These are phyloP conservation scores for Serranus cabrilla DNA, from an alignment of 2,797 vertebrate species.

Conservation along the genomic window DNA sequence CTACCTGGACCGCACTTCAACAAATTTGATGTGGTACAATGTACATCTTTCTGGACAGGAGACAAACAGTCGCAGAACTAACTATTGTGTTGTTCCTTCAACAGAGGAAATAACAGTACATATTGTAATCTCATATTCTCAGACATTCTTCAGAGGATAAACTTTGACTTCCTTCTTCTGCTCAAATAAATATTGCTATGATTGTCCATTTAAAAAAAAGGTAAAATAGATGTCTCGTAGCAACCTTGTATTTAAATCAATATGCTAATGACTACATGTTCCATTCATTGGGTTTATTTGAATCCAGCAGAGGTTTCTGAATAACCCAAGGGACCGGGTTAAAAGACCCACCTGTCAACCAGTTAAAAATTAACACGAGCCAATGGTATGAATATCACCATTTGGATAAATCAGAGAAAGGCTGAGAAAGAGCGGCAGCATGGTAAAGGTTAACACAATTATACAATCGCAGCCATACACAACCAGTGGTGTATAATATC, in stretches of 20 bases:
- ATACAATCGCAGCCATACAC: conserved; percentile 39
- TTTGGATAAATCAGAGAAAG: conserved; percentile 36
- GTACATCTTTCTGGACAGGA: not conserved
- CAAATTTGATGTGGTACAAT: not conserved
- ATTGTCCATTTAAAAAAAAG: conserved; percentile 66
- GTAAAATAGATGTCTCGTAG: conserved; percentile 59
- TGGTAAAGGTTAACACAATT: conserved; percentile 75
- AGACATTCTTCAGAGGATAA: conserved; percentile 58
- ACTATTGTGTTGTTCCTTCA: conserved; percentile 2
- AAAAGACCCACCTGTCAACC: conserved; percentile 78
- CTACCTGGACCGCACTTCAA: too few relatives aligned
- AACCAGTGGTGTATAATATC: conserved; percentile 29
- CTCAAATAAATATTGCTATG: conserved; percentile 47
- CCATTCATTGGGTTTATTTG: conserved; percentile 79
- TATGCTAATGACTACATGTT: conserved; percentile 82
- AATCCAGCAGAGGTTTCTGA: conserved; percentile 78
- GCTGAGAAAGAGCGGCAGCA: not conserved
- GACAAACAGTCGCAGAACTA: not conserved
- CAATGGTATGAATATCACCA: conserved; percentile 24
- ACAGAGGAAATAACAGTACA: not conserved
- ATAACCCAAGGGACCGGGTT: conserved; percentile 77
- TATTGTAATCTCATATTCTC: conserved; percentile 18
- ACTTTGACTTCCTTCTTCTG: not conserved
- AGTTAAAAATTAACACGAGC: conserved; percentile 22
- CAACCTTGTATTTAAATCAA: conserved; percentile 79